These are phyloP conservation scores for Heliconius ethilla DNA, from an alignment of 2,888 invertebrate genomes.

Conservation along the genomic window DNA sequence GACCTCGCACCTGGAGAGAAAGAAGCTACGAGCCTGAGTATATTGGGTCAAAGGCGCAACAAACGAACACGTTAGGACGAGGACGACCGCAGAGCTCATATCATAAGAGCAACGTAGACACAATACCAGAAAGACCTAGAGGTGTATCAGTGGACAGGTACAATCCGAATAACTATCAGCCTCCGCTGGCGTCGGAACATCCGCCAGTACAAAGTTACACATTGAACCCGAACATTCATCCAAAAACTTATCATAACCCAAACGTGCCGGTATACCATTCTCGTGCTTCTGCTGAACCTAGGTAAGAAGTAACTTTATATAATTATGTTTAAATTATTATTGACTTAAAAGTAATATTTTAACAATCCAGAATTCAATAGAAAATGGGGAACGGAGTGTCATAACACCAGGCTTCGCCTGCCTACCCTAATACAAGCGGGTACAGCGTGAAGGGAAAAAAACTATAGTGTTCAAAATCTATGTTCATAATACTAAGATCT, in stretches of 20 bases:
- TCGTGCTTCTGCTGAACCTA: slow-evolving; percentile 77
- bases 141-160: slow-evolving; percentile 77
- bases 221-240: slow-evolving; percentile 66
- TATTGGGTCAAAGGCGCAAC: slow-evolving; percentile 69
- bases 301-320: slow-evolving; percentile 54
- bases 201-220: slow-evolving; percentile 77
- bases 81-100: slow-evolving; percentile 72
- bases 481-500: neutral
- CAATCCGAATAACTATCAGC: slow-evolving; percentile 72
- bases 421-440: too few species aligned
- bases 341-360: too few species aligned
- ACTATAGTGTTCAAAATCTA: neutral
- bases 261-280: slow-evolving; percentile 76
- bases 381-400: too few species aligned
- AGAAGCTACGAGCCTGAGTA: slow-evolving; percentile 76
- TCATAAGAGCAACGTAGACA: slow-evolving; percentile 56
- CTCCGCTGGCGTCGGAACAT: slow-evolving; percentile 68
- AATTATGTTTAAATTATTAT: neutral
- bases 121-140: slow-evolving; percentile 65
- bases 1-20: slow-evolving; percentile 74
- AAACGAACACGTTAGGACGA: slow-evolving; percentile 71
- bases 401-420: too few species aligned
- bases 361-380: too few species aligned
- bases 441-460: too few species aligned
- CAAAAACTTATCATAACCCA: slow-evolving; percentile 70